A percentile compares a stretch with the other conserved stretches of the same genome.
phyloP scores from a whole-genome alignment of 1,140 invertebrate genomes.

The Arion vulgaris region DNA sequence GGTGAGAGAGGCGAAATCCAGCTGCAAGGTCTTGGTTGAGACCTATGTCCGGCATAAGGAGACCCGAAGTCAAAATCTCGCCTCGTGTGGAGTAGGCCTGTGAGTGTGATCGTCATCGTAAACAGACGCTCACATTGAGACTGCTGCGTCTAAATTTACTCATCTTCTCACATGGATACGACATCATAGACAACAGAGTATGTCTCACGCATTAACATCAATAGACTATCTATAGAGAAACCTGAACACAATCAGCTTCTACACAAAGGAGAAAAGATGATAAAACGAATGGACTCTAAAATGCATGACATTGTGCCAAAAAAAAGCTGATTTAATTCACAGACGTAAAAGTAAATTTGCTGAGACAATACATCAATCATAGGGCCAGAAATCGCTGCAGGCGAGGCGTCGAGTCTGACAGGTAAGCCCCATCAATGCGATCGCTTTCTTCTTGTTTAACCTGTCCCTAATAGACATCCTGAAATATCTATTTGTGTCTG shows the following conservation, averaged over 20 bases:
- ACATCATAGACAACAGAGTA: no score
- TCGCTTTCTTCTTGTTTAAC: slow-evolving; percentile 21
- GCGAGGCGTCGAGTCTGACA: slow-evolving; percentile 7
- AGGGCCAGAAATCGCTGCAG: neutral
- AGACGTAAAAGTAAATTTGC: slow-evolving; percentile 5
- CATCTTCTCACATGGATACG: no score
- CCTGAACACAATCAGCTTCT: neutral
- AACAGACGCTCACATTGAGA: no score
- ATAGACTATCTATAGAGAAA: no score
- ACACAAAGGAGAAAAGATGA: neutral
- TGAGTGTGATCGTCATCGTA: no score
- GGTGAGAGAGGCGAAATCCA: no score
- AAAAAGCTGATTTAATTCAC: neutral
- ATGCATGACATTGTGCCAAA: neutral
- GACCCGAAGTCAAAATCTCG: no score
- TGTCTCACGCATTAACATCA: no score
- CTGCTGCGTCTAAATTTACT: no score
- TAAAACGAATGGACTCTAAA: neutral
- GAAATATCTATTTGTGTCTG: slow-evolving; percentile 29
- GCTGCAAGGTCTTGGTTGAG: no score
- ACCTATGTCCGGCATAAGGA: no score
- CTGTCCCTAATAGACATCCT: slow-evolving; percentile 24
- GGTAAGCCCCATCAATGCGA: slow-evolving; percentile 26
- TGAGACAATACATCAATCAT: slow-evolving; percentile 23
- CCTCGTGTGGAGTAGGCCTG: no score